These are phyloP conservation scores for Neocrepidodera transversa DNA, from an alignment of 2,888 invertebrate genomes.

Conservation along the genomic window DNA sequence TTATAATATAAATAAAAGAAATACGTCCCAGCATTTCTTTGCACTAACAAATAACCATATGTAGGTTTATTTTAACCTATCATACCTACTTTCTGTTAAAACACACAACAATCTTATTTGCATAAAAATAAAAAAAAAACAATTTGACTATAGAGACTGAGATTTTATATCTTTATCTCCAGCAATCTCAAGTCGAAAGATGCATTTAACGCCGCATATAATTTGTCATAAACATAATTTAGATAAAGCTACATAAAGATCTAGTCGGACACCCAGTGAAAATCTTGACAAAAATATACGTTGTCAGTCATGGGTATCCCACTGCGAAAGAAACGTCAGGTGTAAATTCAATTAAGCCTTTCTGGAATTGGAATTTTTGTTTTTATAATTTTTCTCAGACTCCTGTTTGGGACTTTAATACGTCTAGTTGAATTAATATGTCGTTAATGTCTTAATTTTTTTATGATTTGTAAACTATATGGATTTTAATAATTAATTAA, in stretches of 20 bases:
- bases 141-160: constrained; percentile 7
- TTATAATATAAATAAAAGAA: too few relatives aligned
- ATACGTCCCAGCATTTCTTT: constrained; percentile 21
- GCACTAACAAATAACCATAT: constrained; percentile 22
- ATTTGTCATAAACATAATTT: constrained; percentile 43
- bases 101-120: too few relatives aligned
- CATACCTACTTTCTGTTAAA: constrained; percentile 21
- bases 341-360: constrained; percentile 43
- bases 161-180: constrained; percentile 31
- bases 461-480: constrained; percentile 39
- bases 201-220: constrained; percentile 39
- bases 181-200: constrained; percentile 18
- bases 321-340: constrained; percentile 41
- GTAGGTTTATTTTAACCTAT: constrained; percentile 29
- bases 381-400: constrained; percentile 34
- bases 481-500: constrained; percentile 27
- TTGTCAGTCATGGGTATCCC: constrained; percentile 35
- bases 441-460: constrained; percentile 37
- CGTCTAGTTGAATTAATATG: constrained; percentile 37
- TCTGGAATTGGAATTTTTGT: constrained; percentile 25
- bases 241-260: constrained; percentile 20
- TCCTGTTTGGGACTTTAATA: constrained; percentile 27
- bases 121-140: constrained; percentile 23
- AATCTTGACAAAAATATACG: constrained; percentile 36
- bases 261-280: constrained; percentile 36